Base-by-base conservation (phyloP, 2,113 vertebrate species). In the Pedionomus torquatus region DNA sequence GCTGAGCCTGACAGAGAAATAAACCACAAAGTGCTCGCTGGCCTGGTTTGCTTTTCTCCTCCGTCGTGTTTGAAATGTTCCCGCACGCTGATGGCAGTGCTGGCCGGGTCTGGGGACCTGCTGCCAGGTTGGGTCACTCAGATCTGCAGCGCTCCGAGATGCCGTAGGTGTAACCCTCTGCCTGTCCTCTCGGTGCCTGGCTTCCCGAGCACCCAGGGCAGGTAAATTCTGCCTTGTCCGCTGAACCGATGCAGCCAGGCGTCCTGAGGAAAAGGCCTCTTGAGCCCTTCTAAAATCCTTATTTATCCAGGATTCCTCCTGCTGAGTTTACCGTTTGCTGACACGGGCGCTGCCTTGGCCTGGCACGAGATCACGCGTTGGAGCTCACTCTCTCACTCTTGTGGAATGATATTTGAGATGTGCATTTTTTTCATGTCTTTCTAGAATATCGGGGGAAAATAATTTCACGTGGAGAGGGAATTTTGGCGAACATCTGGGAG, bases 401-500 rank as follows among this genome's bases (percentile, higher is more conserved):
- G 2, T 48, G 87, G 54, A 77, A 78, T 70, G 83, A 80, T 87
- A 95, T 75, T 96, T 95, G 89, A 97, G 75, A 94, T 76, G 76
- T 54, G 35, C 44, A 28, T 83, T 91, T 79, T 94, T 89, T 57
- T 55, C 6, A 3, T 41, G 74, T 95, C 69, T 90, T 82, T 44
- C 70, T 84, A 48, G 54, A 85, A 69, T 83, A 93, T 87, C 70
- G 82, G 81, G 63, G 83, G 58, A 20, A 85, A 90, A 87, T 85
- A 51, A 94, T 93, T 95, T 76, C 21, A 74, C 83, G 69, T 83
- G 74, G 81, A 71, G n/a, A 79, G 83, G 61, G 92, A 83, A 69
- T 83, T 95, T 88, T 88, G 15, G 66, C 48, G 55, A 94, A 95
- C 89, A 89, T 96, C 95, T 95, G 92, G 93, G 83, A 93, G 52